Evolutionary conservation across 2,888 invertebrate species (phyloP), one percentile per base, ranked within the genome.

Genomic region (Endotricha flammealis): DNA sequence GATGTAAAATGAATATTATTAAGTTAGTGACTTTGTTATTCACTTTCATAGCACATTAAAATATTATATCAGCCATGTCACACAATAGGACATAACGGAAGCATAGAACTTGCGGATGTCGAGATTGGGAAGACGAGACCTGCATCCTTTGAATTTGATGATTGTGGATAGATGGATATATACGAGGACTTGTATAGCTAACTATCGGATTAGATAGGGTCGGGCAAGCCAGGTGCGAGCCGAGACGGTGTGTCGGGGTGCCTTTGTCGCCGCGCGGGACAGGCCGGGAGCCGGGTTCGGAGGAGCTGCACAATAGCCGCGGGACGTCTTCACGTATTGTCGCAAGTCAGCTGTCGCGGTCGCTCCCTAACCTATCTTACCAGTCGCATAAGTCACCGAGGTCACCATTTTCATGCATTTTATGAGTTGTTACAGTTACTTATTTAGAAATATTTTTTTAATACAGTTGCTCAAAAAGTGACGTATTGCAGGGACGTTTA

Each of bases 311-410:
- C 82, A 86, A 85, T 75, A 61, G 68, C 73, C 64, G 67, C 80
- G 79, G 76, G 79, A 81, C 83, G 81, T 86, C 86, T 85, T 83
- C 82, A 69, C 57, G 68, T 50, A 77, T 82, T 85, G 82, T 83
- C 68, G 69, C 51, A 52, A 65, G 68, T 82, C 85, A 83, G 86
- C 85, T 82, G 85, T 78, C 80, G 75, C 64, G 64, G 63, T 59
- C 56, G 51, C 56, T 62, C 74, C 71, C 71, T 57, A 63, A 53
- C 60, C n/a, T n/a, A n/a, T 46, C 36, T 44, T 42, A 44, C 47
- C 44, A 56, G 50, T 50, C 63, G 60, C 62, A 57, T 64, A 66
- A 67, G 58, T 67, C 71, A 68, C 60, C 57, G 46, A 46, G 64
- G 49, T 67, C 67, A 50, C 63, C 49, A 49, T 48, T 62, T 56